Conservation (phyloP, 2,113 vertebrate genomes). For the Rhinolophus ferrumequinum region DNA sequence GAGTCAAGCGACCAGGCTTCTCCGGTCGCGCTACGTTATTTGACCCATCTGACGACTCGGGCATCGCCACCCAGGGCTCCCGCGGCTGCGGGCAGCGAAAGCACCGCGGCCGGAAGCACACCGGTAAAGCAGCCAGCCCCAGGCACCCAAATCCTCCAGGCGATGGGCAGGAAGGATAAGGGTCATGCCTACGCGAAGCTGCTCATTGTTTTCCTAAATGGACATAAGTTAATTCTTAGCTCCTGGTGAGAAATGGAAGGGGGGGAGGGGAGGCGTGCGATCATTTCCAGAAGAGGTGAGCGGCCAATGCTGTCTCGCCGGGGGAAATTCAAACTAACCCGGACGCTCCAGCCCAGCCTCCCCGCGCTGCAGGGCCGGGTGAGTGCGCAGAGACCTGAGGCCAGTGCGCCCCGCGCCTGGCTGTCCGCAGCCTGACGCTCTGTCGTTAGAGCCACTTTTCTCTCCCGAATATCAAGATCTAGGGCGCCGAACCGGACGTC, state of each 20-base stretch:
- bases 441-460: background rate
- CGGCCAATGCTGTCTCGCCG: background rate
- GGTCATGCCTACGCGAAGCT: background rate
- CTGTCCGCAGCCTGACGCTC: too few species aligned
- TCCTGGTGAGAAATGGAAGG: background rate
- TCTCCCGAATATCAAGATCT: background rate
- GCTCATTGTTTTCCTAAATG: background rate
- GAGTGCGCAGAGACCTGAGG: too few species aligned
- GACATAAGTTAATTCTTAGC: background rate
- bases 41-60: background rate
- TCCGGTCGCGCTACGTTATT: background rate
- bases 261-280: background rate
- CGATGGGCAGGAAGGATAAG: background rate
- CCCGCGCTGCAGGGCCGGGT: rapidly evolving
- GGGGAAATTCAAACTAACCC: background rate
- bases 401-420: too few species aligned
- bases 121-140: background rate
- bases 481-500: rapidly evolving
- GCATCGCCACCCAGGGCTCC: background rate
- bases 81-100: background rate
- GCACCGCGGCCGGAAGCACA: too few species aligned
- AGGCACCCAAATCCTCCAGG: background rate
- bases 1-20: background rate
- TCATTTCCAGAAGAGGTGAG: background rate
- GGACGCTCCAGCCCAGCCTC: background rate